Conservation (phyloP, 2,113 vertebrate species). For the Eubucco bourcierii region DNA sequence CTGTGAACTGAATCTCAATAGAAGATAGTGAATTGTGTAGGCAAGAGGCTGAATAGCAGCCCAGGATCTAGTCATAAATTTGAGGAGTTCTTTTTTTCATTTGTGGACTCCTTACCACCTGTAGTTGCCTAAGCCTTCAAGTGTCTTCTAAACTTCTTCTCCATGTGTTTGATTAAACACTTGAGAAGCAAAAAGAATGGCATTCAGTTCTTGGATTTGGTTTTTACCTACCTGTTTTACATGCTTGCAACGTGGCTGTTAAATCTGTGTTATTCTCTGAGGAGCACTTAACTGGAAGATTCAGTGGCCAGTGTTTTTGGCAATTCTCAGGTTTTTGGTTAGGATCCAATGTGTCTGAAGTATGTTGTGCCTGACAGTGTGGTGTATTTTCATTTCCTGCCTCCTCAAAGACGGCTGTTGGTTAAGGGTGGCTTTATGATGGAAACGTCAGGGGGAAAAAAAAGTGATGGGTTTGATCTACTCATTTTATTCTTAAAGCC, state of each 20-base stretch:
- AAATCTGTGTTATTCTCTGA: background rate
- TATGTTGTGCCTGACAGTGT: background rate
- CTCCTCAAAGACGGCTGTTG: background rate
- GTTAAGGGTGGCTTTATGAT: background rate
- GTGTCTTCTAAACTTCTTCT: background rate
- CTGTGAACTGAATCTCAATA: background rate
- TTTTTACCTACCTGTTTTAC: background rate
- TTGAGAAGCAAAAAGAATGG: background rate
- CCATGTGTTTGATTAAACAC: background rate
- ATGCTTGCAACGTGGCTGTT: background rate
- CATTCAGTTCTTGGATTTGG: background rate
- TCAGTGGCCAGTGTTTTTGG: background rate
- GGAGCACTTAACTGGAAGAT: background rate
- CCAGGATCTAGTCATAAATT: background rate
- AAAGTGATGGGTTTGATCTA: background rate
- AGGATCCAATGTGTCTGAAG: background rate
- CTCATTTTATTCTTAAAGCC: background rate
- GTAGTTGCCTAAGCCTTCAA: background rate
- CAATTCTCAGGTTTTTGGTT: background rate
- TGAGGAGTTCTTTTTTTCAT: background rate
- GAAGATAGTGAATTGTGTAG: background rate
- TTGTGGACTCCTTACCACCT: background rate
- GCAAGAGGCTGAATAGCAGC: background rate
- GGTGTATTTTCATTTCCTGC: background rate
- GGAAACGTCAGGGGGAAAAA: background rate